A percentile compares a stretch with the other conserved stretches of the same genome.
Evolutionary conservation across 2,797 vertebrate species (phyloP).

Genomic region (Macropodus opercularis): DNA sequence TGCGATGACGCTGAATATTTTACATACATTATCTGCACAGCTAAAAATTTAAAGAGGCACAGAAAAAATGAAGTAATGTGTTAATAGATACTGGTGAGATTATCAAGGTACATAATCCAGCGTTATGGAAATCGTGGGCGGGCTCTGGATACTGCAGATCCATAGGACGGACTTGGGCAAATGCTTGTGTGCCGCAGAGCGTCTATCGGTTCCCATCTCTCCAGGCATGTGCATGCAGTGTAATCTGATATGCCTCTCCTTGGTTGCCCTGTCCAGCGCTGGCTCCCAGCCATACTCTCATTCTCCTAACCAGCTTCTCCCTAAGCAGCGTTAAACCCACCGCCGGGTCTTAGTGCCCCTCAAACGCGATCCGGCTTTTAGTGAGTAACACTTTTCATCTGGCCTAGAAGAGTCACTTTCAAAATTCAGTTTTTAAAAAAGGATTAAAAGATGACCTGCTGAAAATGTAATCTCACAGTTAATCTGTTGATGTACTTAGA

Average conservation of each 20-base stretch:
- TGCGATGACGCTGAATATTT: conserved; percentile 35
- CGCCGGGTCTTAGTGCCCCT: conserved; percentile 74
- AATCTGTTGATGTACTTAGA: conserved; percentile 25
- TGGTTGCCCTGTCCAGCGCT: conserved; percentile 76
- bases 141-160: conserved; percentile 45
- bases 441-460: conserved; percentile 20
- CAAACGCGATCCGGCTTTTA: not conserved
- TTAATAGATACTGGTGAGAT: not conserved
- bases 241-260: conserved; percentile 83
- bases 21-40: conserved; percentile 39
- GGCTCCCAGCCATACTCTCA: conserved; percentile 75
- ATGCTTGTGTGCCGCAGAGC: conserved; percentile 53
- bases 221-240: conserved; percentile 82
- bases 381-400: conserved; percentile 25
- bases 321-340: conserved; percentile 34
- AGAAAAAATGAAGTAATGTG: too few relatives aligned
- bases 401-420: conserved; percentile 13
- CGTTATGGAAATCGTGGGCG: conserved; percentile 24
- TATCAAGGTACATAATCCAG: conserved; percentile 22
- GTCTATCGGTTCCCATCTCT: conserved; percentile 74
- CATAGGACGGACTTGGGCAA: conserved; percentile 45
- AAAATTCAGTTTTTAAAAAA: conserved; percentile 10
- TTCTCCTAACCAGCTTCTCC: conserved; percentile 69
- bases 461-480: conserved; percentile 9
- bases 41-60: too few relatives aligned